phyloP scores from a whole-genome alignment of 2,113 vertebrate genomes.

The Xiphophorus maculatus region DNA sequence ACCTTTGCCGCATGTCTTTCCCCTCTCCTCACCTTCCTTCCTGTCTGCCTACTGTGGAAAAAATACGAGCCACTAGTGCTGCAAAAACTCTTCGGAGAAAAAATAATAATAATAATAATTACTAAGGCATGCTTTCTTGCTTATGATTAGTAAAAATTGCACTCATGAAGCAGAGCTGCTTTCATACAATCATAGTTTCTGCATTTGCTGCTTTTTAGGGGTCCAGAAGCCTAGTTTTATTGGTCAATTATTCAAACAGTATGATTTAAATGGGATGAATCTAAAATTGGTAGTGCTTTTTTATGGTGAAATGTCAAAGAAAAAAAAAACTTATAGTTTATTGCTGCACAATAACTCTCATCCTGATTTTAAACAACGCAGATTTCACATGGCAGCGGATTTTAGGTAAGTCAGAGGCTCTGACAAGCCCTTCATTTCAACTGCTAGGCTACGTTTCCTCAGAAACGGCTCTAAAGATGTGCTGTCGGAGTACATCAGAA shows the following conservation, averaged over 20 bases:
- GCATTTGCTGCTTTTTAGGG: background rate
- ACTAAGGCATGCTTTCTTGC: no score
- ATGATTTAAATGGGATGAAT: background rate
- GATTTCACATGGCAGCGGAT: background rate
- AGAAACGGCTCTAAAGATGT: constrained; percentile 16
- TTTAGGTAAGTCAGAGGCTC: background rate
- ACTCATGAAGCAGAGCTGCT: background rate
- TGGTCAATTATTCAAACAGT: background rate
- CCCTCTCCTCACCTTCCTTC: no score
- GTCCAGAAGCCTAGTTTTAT: background rate
- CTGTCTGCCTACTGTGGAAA: no score
- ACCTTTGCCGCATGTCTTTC: no score
- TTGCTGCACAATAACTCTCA: background rate
- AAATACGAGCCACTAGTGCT: no score
- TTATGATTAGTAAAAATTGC: background rate
- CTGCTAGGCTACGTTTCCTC: background rate
- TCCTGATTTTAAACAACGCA: background rate
- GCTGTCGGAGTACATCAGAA: constrained; percentile 15
- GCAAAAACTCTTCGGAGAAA: no score
- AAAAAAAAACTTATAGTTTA: background rate
- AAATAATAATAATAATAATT: no score
- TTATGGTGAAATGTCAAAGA: background rate
- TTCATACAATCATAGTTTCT: background rate
- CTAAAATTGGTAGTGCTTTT: background rate
- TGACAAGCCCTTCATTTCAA: constrained; percentile 1